Evolutionary conservation across 64 coral and sea anemone genomes (phyloP), one percentile per base, ranked within the genome.

Genomic region (Actinia equina): DNA sequence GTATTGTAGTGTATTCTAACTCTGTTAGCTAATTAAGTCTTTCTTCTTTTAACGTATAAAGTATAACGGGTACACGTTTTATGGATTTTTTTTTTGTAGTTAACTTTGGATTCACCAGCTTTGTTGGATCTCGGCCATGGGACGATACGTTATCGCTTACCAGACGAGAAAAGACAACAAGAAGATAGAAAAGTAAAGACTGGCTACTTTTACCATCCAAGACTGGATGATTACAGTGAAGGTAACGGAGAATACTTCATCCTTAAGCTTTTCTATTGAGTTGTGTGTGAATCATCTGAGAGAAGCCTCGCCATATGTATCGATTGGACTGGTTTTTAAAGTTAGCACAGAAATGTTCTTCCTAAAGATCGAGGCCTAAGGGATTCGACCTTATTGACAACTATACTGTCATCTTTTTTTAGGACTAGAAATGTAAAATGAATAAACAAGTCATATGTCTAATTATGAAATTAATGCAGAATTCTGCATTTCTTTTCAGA

Each of bases 161-260:
- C 94, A 20, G 97, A 95, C 86, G 93, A 95, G 43, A 90, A 87
- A 54, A 88, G 80, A 25, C 22, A 79, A 11, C 59, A 87, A 52
- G 56, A 83, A 74, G 78, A 90, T 43, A 61, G 52, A 8, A 94
- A 94, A 86, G 89, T 92, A 9, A 99, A 99, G 70, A 99, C 97
- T 84, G 97, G 97, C 6, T 99, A 99, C 54, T 99, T 99, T 77
- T 99, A 99, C 56, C 97, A 99, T 77, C 97, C 97, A 44, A 89
- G 91, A 10, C 60, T 99, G 44, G 93, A 95, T 93, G 97, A 99
- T 65, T 99, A 91, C 49, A 99, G 97, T 89, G 97, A 99, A 99
- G 97, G 97, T 99, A 88, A 45, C 56, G 76, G 54, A 44, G 43
- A 26, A 44, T 76, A 30, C 18, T n/a, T 65, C 27, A 74, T 74